Conservation (phyloP, 2,113 vertebrate species). For the Triplophysa rosa region DNA sequence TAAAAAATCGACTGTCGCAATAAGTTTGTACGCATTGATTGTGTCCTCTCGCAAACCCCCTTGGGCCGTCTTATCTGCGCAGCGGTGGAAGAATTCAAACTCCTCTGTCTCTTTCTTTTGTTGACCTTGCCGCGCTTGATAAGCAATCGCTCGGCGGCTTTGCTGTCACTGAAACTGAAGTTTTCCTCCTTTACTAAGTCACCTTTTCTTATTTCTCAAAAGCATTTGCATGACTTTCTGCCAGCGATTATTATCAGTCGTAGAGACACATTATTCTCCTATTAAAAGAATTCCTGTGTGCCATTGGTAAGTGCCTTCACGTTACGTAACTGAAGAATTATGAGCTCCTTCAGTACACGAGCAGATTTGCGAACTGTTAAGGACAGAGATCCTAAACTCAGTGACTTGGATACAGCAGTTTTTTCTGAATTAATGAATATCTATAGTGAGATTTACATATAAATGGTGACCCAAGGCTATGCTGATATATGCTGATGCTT, state of each 20-base stretch:
- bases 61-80: not conserved
- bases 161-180: not conserved
- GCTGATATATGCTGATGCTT: not conserved
- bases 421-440: not conserved
- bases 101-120: not conserved
- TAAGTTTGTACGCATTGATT: not conserved
- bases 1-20: not conserved
- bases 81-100: not conserved
- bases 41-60: not conserved
- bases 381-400: not conserved
- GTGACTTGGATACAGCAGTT: not conserved
- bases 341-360: not conserved
- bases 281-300: not conserved
- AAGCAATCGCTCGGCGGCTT: not conserved
- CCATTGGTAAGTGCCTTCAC: not conserved
- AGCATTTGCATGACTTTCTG: not conserved
- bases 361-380: constrained; percentile 1
- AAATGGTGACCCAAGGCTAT: not conserved
- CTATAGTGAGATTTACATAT: not conserved
- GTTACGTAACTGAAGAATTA: not conserved
- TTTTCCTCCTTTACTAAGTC: constrained; percentile 15
- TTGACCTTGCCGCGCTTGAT: not conserved
- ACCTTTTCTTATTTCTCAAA: not conserved
- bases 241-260: not conserved
- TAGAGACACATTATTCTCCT: not conserved